Evolutionary conservation across 2,888 invertebrate genomes (phyloP).

Genomic region (Bimastos eiseni): DNA sequence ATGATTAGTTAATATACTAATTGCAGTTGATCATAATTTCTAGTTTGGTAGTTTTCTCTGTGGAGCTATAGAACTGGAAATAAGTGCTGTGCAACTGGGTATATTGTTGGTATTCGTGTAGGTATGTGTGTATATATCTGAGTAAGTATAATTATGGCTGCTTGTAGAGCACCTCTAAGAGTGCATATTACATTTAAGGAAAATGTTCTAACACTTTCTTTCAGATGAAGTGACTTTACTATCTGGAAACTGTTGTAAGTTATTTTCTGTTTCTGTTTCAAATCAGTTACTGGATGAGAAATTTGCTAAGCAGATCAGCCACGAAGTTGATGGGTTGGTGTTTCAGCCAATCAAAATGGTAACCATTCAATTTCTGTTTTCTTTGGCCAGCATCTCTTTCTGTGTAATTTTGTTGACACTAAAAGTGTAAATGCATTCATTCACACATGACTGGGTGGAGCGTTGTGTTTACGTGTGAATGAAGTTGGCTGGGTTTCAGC

Average conservation of each 20-base stretch:
- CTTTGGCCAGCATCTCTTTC: neutral
- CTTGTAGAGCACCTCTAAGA: too few relatives aligned
- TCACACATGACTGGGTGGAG: neutral
- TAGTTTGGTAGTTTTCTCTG: neutral
- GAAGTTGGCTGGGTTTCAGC: neutral
- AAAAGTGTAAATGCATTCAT: neutral
- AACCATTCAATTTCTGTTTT: constrained; percentile 43
- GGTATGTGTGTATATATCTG: too few relatives aligned
- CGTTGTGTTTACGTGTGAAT: neutral
- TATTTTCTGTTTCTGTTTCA: neutral
- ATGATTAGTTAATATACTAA: neutral
- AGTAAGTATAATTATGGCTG: too few relatives aligned
- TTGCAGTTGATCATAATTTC: neutral
- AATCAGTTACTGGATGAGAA: constrained; percentile 71
- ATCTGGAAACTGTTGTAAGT: neutral
- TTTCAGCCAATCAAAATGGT: constrained; percentile 88
- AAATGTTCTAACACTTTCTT: neutral
- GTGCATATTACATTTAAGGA: too few relatives aligned
- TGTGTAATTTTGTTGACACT: neutral
- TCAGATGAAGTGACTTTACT: neutral
- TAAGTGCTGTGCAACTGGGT: too few relatives aligned
- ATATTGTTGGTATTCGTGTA: too few relatives aligned
- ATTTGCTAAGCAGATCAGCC: constrained; percentile 80
- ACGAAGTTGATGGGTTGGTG: constrained; percentile 96
- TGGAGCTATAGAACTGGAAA: neutral